Conservation (phyloP, 2,888 invertebrate species). For the Caenorhabditis sinica region DNA sequence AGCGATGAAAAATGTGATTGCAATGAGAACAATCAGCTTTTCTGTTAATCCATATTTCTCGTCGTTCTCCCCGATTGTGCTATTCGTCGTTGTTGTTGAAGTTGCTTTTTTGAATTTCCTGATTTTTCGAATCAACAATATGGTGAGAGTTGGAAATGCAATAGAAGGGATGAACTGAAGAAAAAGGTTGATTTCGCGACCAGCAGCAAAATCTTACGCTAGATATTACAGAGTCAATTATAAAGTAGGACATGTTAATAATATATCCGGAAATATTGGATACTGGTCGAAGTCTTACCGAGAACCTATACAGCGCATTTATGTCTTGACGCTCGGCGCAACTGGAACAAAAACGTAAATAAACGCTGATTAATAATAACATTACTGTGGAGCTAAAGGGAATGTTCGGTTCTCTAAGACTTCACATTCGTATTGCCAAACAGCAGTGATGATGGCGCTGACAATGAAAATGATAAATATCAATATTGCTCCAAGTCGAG, state of each 20-base stretch:
- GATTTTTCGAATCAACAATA: slow-evolving; percentile 6
- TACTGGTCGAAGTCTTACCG: slow-evolving; percentile 1
- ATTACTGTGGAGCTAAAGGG: slow-evolving; percentile 11
- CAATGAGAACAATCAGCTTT: slow-evolving; percentile 34
- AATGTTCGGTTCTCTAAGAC: background rate
- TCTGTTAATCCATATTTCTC: slow-evolving; percentile 20
- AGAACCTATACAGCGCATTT: background rate
- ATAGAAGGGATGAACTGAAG: slow-evolving; percentile 40
- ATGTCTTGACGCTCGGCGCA: slow-evolving; percentile 41
- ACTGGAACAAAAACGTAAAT: background rate
- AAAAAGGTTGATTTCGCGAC: too few relatives aligned
- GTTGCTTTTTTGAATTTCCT: background rate
- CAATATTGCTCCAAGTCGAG: background rate
- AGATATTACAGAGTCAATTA: slow-evolving; percentile 12
- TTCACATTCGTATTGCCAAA: background rate
- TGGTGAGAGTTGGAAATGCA: slow-evolving; percentile 24
- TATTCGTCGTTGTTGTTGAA: background rate
- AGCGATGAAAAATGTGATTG: slow-evolving; percentile 26
- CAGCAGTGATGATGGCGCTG: background rate
- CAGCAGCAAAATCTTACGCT: background rate
- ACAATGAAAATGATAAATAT: background rate
- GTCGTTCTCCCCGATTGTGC: background rate
- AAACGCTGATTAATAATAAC: background rate
- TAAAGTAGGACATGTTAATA: slow-evolving; percentile 16
- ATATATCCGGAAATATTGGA: background rate